phyloP scores from a whole-genome alignment of 2,113 vertebrate genomes.

The Pavo muticus region DNA sequence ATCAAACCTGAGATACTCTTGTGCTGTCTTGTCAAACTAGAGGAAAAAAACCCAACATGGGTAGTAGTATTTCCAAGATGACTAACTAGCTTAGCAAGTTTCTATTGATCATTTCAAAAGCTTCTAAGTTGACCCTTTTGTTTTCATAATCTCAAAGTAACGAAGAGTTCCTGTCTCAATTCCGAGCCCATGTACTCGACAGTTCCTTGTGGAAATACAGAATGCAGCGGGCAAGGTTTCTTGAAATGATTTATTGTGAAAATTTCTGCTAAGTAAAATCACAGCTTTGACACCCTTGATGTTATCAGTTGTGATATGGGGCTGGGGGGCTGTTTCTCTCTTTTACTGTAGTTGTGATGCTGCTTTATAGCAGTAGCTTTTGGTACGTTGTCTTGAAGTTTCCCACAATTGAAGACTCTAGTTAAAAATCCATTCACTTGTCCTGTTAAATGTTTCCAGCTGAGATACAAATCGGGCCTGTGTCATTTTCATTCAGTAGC shows the following conservation, averaged over 20 bases:
- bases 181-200: not conserved
- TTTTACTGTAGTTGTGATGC: not conserved
- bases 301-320: not conserved
- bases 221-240: not conserved
- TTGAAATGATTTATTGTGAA: not conserved
- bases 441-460: slow-evolving; percentile 3
- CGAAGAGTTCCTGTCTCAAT: not conserved
- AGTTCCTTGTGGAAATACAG: accelerated
- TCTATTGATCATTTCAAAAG: not conserved
- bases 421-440: not conserved
- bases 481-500: not conserved
- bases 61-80: not conserved
- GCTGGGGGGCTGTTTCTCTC: not conserved
- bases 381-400: not conserved
- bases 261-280: not conserved
- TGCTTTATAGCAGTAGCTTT: not conserved
- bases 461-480: slow-evolving; percentile 22
- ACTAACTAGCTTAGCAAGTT: not conserved
- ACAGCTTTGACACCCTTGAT: not conserved
- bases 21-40: not conserved
- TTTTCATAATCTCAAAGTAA: not conserved
- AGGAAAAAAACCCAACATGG: not conserved
- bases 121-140: not conserved
- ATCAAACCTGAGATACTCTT: not conserved
- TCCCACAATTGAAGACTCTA: not conserved